Evolutionary conservation across 2,888 invertebrate genomes (phyloP).

Genomic region (Leptogaster cylindrica): DNA sequence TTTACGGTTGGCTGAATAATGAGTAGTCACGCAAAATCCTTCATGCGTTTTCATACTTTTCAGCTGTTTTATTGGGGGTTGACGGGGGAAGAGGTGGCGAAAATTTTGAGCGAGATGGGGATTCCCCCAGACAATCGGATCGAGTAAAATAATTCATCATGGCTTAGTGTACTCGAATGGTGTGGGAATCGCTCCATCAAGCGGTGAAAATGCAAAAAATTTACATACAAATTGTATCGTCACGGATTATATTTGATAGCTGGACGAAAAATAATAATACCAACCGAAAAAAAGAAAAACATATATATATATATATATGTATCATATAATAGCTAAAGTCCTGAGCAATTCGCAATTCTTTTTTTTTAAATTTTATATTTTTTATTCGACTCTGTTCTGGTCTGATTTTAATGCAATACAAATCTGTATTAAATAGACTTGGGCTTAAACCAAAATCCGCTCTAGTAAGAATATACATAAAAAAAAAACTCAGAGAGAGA

Average conservation of each 20-base stretch:
- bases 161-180: slow-evolving; percentile 20
- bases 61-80: too few species aligned
- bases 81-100: too few species aligned
- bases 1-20: slow-evolving; percentile 8
- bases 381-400: slow-evolving; percentile 21
- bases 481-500: slow-evolving; percentile 1
- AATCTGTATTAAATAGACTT: slow-evolving; percentile 29
- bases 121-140: slow-evolving; percentile 35
- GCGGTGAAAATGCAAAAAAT: slow-evolving; percentile 48
- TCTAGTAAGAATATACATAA: too few species aligned
- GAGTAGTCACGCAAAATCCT: slow-evolving; percentile 37
- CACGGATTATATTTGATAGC: slow-evolving; percentile 50
- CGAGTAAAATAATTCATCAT: slow-evolving; percentile 38
- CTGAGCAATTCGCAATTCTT: too few species aligned
- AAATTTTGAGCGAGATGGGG: too few species aligned
- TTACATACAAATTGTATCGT: slow-evolving; percentile 52
- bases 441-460: slow-evolving; percentile 28
- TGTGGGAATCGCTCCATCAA: slow-evolving; percentile 33
- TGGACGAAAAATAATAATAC: slow-evolving; percentile 33
- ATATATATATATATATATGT: too few species aligned
- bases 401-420: slow-evolving; percentile 32
- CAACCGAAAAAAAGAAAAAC: slow-evolving; percentile 16
- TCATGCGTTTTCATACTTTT: slow-evolving; percentile 25
- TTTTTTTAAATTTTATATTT: too few species aligned
- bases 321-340: slow-evolving; percentile 1